Evolutionary conservation across 2,797 vertebrate species (phyloP).

Genomic region (Protonibea diacanthus): DNA sequence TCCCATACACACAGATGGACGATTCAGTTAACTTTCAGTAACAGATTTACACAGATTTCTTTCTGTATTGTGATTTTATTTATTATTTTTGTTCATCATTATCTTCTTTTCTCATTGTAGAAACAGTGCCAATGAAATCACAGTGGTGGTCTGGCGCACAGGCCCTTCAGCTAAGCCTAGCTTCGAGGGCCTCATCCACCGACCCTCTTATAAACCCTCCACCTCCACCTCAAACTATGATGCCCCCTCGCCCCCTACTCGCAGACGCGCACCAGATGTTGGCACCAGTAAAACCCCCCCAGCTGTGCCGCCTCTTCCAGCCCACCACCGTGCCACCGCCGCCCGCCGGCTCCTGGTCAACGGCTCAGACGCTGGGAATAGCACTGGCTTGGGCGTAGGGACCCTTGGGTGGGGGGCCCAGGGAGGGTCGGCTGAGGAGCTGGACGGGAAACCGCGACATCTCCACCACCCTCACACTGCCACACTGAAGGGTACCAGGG

Average conservation of each 20-base stretch:
- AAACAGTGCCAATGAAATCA: conserved; percentile 92
- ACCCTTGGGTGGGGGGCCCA: conserved; percentile 75
- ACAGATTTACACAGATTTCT: not conserved
- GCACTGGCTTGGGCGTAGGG: conserved; percentile 65
- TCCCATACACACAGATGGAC: not conserved
- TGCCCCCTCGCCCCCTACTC: conserved; percentile 85
- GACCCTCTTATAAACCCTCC: conserved; percentile 90
- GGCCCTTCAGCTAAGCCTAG: conserved; percentile 89
- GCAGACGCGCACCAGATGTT: conserved; percentile 78
- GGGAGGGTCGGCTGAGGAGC: conserved; percentile 85
- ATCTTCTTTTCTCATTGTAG: conserved; percentile 71
- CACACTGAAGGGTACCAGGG: conserved; percentile 86
- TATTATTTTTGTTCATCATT: not conserved
- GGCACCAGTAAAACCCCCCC: conserved; percentile 82
- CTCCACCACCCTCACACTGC: conserved; percentile 80
- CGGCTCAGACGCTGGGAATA: conserved; percentile 73
- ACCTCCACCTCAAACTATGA: conserved; percentile 84
- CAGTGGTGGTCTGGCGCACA: conserved; percentile 93
- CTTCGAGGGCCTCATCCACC: conserved; percentile 89
- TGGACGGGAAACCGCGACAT: conserved; percentile 71
- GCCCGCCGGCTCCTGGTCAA: conserved; percentile 89
- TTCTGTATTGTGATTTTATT: not conserved
- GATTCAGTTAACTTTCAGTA: not conserved
- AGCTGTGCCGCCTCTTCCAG: conserved; percentile 78
- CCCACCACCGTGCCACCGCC: conserved; percentile 87